A percentile compares a stretch with the other conserved stretches of the same genome.
These are phyloP conservation scores for Lacerta viridis DNA, from an alignment of 2,797 vertebrate genomes.

Conservation along the genomic window DNA sequence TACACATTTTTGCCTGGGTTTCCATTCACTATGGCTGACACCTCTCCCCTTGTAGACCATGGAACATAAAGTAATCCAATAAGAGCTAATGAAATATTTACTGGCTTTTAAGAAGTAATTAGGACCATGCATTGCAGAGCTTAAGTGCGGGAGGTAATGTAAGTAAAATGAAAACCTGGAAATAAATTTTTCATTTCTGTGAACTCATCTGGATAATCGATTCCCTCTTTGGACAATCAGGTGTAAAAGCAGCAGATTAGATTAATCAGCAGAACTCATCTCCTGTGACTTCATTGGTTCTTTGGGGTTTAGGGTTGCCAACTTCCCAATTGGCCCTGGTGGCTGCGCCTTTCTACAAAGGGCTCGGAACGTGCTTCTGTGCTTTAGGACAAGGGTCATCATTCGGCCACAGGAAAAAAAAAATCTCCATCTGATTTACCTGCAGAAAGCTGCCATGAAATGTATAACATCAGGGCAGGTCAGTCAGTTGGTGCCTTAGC, in stretches of 20 bases:
- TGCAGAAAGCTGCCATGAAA: background rate
- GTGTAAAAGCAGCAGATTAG: background rate
- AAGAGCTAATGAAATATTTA: constrained; percentile 64
- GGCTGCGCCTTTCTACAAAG: background rate
- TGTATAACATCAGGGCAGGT: background rate
- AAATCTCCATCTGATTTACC: background rate
- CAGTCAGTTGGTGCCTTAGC: background rate
- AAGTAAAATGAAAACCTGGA: constrained; percentile 63
- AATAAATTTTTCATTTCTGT: constrained; percentile 50
- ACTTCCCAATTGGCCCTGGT: background rate
- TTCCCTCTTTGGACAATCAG: background rate
- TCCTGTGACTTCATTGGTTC: background rate
- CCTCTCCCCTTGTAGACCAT: constrained; percentile 24
- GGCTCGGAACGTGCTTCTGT: background rate
- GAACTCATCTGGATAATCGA: constrained; percentile 45
- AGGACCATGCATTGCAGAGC: constrained; percentile 39
- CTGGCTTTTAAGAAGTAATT: constrained; percentile 67
- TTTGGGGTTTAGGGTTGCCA: background rate
- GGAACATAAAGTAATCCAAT: constrained; percentile 53
- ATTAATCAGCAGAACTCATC: background rate
- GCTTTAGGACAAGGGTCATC: background rate
- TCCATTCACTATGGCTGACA: background rate
- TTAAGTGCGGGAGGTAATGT: constrained; percentile 35
- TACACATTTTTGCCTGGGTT: background rate
- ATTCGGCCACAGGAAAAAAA: too few species aligned